phyloP scores from a whole-genome alignment of 1,140 invertebrate species.

The Aphaenogaster floridana region DNA sequence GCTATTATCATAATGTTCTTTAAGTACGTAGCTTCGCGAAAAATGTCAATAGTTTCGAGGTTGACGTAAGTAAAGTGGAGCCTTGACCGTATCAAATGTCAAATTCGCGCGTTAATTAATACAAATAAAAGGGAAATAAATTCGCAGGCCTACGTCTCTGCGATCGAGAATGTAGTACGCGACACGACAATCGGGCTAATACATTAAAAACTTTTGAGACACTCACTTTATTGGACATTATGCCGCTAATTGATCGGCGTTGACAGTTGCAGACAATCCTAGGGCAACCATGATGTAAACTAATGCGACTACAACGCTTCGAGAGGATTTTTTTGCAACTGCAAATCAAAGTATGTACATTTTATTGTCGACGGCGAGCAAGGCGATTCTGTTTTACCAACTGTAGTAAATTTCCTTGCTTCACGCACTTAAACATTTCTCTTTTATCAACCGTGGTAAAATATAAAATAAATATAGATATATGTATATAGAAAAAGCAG shows the following conservation, averaged over 20 bases:
- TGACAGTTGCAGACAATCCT: slow-evolving; percentile 73
- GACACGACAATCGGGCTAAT: not conserved
- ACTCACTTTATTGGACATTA: slow-evolving; percentile 79
- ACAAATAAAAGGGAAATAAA: not conserved
- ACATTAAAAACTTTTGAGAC: not conserved
- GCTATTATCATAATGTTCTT: slow-evolving; percentile 8
- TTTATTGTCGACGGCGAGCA: not conserved
- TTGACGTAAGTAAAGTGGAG: slow-evolving; percentile 5
- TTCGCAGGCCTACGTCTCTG: not conserved
- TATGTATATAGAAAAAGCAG: too few relatives aligned
- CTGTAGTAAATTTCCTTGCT: not conserved
- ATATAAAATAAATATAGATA: too few relatives aligned
- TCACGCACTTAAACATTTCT: not conserved
- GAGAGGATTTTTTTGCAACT: not conserved
- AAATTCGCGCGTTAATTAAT: slow-evolving; percentile 1
- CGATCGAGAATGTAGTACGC: not conserved
- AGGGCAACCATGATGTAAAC: slow-evolving; percentile 77
- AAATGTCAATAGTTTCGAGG: slow-evolving; percentile 74
- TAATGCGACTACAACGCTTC: slow-evolving; percentile 4
- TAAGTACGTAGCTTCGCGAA: not conserved
- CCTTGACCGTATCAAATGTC: slow-evolving; percentile 44
- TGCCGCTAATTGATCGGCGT: slow-evolving; percentile 74
- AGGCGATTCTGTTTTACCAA: not conserved
- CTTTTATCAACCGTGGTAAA: not conserved
- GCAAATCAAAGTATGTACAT: not conserved